These are phyloP conservation scores for Zelostemma sp. DNA, from an alignment of 1,140 invertebrate species.

Conservation along the genomic window DNA sequence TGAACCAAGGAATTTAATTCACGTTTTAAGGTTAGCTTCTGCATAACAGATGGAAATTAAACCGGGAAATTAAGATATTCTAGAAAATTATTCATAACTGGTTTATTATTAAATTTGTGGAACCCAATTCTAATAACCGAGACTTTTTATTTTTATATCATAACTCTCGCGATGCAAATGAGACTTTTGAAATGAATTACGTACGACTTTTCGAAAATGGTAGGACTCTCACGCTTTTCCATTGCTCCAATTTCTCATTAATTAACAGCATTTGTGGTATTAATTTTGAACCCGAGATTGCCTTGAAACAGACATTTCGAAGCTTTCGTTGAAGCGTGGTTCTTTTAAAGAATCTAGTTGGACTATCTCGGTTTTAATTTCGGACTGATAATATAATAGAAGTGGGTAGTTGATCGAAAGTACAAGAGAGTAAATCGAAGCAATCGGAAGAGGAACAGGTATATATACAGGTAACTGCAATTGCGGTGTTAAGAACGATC, in stretches of 20 bases:
- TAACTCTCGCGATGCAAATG: too few species aligned
- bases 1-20: slow-evolving; percentile 50
- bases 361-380: too few species aligned
- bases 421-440: slow-evolving; percentile 37
- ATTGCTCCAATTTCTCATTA: too few species aligned
- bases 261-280: too few species aligned
- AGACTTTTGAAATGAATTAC: too few species aligned
- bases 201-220: too few species aligned
- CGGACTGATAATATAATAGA: neutral
- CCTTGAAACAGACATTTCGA: too few species aligned
- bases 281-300: too few species aligned
- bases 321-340: too few species aligned
- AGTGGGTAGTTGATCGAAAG: slow-evolving; percentile 30
- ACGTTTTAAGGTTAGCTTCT: slow-evolving; percentile 43
- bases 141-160: slow-evolving; percentile 21
- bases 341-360: too few species aligned
- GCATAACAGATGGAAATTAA: slow-evolving; percentile 48
- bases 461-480: slow-evolving; percentile 51
- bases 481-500: slow-evolving; percentile 58
- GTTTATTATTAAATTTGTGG: slow-evolving; percentile 47
- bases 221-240: too few species aligned
- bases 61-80: slow-evolving; percentile 42
- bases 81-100: slow-evolving; percentile 43
- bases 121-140: slow-evolving; percentile 7
- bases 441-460: slow-evolving; percentile 39